phyloP scores from a whole-genome alignment of 1,140 invertebrate genomes.

The Ectropis grisescens region DNA sequence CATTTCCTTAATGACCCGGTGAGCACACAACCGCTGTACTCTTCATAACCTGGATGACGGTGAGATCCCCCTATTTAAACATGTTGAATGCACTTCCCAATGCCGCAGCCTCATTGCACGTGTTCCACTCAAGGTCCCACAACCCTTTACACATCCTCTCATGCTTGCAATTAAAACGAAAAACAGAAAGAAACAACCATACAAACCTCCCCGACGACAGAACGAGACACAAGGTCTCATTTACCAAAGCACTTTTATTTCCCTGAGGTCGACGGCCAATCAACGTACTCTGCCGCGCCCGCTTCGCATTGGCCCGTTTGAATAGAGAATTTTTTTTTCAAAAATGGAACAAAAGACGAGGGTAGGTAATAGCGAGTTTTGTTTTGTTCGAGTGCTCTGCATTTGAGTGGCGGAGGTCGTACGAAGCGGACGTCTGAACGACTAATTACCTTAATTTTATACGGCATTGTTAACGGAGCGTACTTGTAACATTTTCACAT shows the following conservation, averaged over 20 bases:
- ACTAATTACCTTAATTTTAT: conserved; percentile 56
- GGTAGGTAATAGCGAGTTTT: conserved; percentile 68
- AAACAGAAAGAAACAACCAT: conserved; percentile 40
- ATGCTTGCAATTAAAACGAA: conserved; percentile 67
- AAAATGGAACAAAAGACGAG: conserved; percentile 58
- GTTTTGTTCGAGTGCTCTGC: conserved; percentile 61
- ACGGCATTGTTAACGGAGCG: conserved; percentile 39
- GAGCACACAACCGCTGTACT: no score
- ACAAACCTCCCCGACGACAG: conserved; percentile 24
- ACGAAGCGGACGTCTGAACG: conserved; percentile 45
- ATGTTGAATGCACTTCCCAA: conserved; percentile 56
- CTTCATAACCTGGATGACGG: conserved; percentile 47
- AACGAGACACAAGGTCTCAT: conserved; percentile 52
- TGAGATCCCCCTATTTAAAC: conserved; percentile 49
- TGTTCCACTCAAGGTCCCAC: conserved; percentile 61
- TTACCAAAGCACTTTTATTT: conserved; percentile 65
- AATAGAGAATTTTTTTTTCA: conserved; percentile 59
- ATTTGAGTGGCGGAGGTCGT: conserved; percentile 48
- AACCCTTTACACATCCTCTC: conserved; percentile 64
- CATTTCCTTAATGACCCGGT: conserved; percentile 24
- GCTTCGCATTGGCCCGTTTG: conserved; percentile 60
- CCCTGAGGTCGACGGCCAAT: conserved; percentile 66
- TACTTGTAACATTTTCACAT: conserved; percentile 53
- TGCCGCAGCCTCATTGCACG: conserved; percentile 40
- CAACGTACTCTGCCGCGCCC: conserved; percentile 54